Percentiles rank a stretch among this genome's conserved stretches.
These are phyloP conservation scores for Agrilus planipennis DNA, from an alignment of 1,140 invertebrate genomes.

Conservation along the genomic window DNA sequence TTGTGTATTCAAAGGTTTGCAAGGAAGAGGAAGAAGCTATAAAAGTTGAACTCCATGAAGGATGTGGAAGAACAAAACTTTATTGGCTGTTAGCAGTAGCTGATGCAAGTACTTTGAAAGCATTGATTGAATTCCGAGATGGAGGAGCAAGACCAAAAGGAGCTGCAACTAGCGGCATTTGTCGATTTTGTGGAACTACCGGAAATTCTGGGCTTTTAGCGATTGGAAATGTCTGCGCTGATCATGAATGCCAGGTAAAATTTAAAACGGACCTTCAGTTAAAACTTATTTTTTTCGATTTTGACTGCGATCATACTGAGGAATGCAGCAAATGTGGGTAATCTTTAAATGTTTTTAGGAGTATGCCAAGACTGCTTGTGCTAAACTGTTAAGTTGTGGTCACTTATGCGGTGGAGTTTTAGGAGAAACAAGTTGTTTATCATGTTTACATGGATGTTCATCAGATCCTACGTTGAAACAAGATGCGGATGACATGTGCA, in stretches of 20 bases:
- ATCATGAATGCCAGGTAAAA: slow-evolving; percentile 85
- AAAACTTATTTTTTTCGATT: too few relatives aligned
- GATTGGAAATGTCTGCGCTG: slow-evolving; percentile 86
- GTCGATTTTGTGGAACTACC: slow-evolving; percentile 83
- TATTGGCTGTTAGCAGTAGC: slow-evolving; percentile 90
- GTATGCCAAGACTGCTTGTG: slow-evolving; percentile 73
- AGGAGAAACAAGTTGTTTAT: slow-evolving; percentile 72
- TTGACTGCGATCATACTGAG: too few relatives aligned
- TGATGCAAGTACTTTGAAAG: slow-evolving; percentile 85
- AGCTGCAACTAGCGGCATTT: slow-evolving; percentile 54
- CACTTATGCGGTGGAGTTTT: slow-evolving; percentile 87
- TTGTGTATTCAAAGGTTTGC: slow-evolving; percentile 57
- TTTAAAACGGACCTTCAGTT: too few relatives aligned
- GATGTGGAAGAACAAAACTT: slow-evolving; percentile 87
- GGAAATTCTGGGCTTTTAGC: slow-evolving; percentile 74
- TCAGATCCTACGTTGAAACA: slow-evolving; percentile 53
- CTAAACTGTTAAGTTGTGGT: slow-evolving; percentile 71
- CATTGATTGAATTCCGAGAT: slow-evolving; percentile 85
- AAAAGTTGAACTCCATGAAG: slow-evolving; percentile 89
- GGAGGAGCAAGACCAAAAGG: slow-evolving; percentile 41
- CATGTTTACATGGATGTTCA: slow-evolving; percentile 78
- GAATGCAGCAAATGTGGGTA: too few relatives aligned
- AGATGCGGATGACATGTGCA: slow-evolving; percentile 98
- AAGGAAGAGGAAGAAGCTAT: slow-evolving; percentile 93
- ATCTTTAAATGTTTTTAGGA: slow-evolving; percentile 56